Evolutionary conservation across 2,888 invertebrate genomes (phyloP), one percentile per base, ranked within the genome.

Genomic region (Pristionchus exspectatus): DNA sequence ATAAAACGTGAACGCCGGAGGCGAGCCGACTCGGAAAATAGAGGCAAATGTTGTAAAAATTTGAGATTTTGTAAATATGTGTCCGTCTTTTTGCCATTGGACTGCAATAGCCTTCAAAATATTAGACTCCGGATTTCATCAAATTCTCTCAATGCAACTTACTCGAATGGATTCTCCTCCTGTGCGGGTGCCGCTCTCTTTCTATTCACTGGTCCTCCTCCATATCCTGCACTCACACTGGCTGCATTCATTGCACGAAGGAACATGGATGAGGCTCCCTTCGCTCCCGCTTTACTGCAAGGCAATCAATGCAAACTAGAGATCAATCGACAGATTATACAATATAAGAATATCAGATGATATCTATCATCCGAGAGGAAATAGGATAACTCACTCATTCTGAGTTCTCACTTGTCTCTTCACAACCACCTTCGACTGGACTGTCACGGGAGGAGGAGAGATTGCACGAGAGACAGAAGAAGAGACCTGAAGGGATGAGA

Each of bases 241-340:
- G 92, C 92, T 27, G 91, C 92, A 85, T 91, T 91, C 90, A 92
- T 86, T 10, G 92, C 92, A 54, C 87, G 89, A 18, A 92, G 90
- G 90, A 92, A 92, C 92, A 92, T 92, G 27, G 83, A 81, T 2
- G 91, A 87, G 2, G 91, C 90, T 18, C 91, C 91, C 90, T 91
- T 92, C 30, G 90, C 90, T 59, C 81, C 90, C 18, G 86, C 30
- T 21, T 54, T 81, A 44, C 92, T 92, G 89, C 83, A 92, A 90
- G 3, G 9, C 44, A 50, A 50, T 50, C 44, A 50, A 50, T 50
- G 12, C 44, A 50, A 50, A n/a, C n/a, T 50, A 50, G 44, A 50
- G 44, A 50, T 24, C 38, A 38, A 38, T 54, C 21, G 27, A 69
- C 4, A 24, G 27, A 69, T 69, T 27, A 69, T 1, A n/a, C n/a